Base-by-base conservation (phyloP, 2,113 vertebrate species). In the Eulacestoma nigropectus region DNA sequence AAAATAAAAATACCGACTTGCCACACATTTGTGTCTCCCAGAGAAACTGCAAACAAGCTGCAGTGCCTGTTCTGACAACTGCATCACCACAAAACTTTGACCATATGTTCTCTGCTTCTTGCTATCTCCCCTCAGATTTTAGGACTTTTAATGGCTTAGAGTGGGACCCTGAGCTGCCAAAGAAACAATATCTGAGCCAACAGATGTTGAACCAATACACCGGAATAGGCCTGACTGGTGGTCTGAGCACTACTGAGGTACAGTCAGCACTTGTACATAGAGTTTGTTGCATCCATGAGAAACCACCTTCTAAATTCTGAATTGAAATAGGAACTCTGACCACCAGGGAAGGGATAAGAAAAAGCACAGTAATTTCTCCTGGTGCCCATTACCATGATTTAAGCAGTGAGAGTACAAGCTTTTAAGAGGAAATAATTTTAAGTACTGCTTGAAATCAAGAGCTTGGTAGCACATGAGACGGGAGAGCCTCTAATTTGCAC, bases 381-480 rank as follows among this genome's bases (percentile, higher is more conserved):
- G 35, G 47, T 63, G 56, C 13, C 35, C 52, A 57, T 37, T 32
- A 44, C 18, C 5, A 41, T 10, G 20, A 42, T n/a, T n/a, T 49
- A 8, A 93, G 32, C 44, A 84, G 39, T 5, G 15, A 33, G 11
- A 84, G 25, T 10, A 72, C 4, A 25, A 64, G 46, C 5, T 94
- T 89, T 80, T 53, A 84, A 62, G 50, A 32, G 39, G 27, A 70
- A 82, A 70, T 53, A 41, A 73, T 49, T 89, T 75, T 4, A 84
- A 78, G 44, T 14, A 25, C 9, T 50, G n/a, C 79, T 73, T 76
- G 32, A 92, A 89, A 92, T 73, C 42, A 62, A 62, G 15, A 49
- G 37, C 12, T 47, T 75, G 30, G 5, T 37, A 56, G 19, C 10
- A 10, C 5, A 16, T 0, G 20, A 69, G 50, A 90, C 0, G 0